These are phyloP conservation scores for Piezodorus guildinii DNA, from an alignment of 1,140 invertebrate species.

Conservation along the genomic window DNA sequence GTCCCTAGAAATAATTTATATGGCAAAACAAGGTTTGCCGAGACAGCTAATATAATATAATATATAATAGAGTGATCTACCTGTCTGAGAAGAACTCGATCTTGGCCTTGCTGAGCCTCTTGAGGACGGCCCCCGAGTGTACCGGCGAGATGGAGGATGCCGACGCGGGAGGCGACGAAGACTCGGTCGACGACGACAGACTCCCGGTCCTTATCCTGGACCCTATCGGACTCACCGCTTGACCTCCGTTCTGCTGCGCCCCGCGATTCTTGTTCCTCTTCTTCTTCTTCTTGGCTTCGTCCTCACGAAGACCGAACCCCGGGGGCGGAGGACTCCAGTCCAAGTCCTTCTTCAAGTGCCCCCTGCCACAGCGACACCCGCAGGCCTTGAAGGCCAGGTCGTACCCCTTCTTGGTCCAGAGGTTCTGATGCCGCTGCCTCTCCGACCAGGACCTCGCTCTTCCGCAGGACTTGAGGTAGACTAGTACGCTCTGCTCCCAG, in stretches of 20 bases:
- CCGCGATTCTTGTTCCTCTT: constrained; percentile 52
- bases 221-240: constrained; percentile 26
- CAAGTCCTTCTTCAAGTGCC: constrained; percentile 86
- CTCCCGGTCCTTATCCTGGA: constrained; percentile 42
- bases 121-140: constrained; percentile 43
- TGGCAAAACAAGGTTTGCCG: too few species aligned
- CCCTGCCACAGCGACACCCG: constrained; percentile 74
- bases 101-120: constrained; percentile 61
- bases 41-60: too few species aligned
- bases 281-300: constrained; percentile 51
- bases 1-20: too few species aligned
- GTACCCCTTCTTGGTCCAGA: constrained; percentile 96
- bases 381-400: constrained; percentile 85
- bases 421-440: constrained; percentile 80
- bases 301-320: constrained; percentile 33
- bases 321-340: constrained; percentile 70
- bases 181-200: constrained; percentile 47
- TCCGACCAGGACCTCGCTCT: constrained; percentile 87
- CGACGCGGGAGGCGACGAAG: constrained; percentile 54
- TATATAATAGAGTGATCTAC: too few species aligned
- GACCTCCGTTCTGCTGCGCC: constrained; percentile 41
- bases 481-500: constrained; percentile 80
- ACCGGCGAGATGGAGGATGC: constrained; percentile 49
- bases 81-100: constrained; percentile 70
- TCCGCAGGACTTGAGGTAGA: constrained; percentile 78